Evolutionary conservation across 2,888 invertebrate genomes (phyloP).

Genomic region (Syritta pipiens): DNA sequence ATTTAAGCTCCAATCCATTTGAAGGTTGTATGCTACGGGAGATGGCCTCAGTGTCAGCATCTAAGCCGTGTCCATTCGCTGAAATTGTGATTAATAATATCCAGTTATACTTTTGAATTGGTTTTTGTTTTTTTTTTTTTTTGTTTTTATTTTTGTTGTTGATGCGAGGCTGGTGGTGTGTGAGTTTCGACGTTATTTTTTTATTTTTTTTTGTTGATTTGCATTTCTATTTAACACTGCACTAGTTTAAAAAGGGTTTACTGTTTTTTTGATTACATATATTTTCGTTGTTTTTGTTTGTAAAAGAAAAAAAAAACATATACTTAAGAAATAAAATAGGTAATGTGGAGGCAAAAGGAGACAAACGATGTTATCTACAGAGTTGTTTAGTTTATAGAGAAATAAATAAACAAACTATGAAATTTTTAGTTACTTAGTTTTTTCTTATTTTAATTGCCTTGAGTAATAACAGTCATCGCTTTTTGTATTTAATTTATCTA

Average conservation of each 20-base stretch:
- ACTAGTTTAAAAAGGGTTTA: conserved; percentile 8
- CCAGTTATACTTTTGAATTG: conserved; percentile 61
- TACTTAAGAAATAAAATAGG: conserved; percentile 57
- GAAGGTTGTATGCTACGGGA: conserved; percentile 23
- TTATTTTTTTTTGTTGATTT: conserved; percentile 14
- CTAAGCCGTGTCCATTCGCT: conserved; percentile 65
- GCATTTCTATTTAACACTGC: conserved; percentile 12
- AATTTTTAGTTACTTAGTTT: too few species aligned
- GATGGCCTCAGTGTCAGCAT: conserved; percentile 43
- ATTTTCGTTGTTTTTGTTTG: conserved; percentile 1
- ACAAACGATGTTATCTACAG: conserved; percentile 60
- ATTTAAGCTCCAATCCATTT: conserved; percentile 61
- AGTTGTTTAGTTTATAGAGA: conserved; percentile 3
- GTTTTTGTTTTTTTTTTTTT: conserved; percentile 6
- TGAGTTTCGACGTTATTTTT: conserved; percentile 57
- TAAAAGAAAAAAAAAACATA: conserved; percentile 21
- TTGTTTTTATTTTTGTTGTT: conserved; percentile 27
- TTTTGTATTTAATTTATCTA: conserved; percentile 5
- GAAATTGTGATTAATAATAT: conserved; percentile 64
- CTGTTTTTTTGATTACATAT: conserved; percentile 1
- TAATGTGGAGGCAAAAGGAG: conserved; percentile 68
- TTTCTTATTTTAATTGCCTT: too few species aligned
- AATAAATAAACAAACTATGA: background rate
- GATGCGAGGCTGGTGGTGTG: conserved; percentile 61
- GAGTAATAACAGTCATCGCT: background rate